Evolutionary conservation across 2,888 invertebrate species (phyloP).

Genomic region (Sthenelais limicola): DNA sequence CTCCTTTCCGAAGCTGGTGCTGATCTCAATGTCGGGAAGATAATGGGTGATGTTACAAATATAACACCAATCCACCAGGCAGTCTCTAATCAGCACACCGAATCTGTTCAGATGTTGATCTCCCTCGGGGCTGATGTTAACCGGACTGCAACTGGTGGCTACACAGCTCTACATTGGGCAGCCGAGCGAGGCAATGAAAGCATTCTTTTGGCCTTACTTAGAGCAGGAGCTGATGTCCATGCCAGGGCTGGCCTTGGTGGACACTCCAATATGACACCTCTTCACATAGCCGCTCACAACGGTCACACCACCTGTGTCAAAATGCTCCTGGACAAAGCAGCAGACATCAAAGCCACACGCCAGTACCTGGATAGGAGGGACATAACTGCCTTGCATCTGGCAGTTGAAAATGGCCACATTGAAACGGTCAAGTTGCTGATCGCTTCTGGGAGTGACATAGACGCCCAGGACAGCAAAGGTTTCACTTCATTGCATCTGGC

Average conservation of each 20-base stretch:
- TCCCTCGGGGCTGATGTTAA: slow-evolving; percentile 39
- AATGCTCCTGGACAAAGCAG: slow-evolving; percentile 45
- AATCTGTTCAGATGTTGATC: slow-evolving; percentile 49
- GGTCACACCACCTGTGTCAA: slow-evolving; percentile 46
- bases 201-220: slow-evolving; percentile 43
- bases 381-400: slow-evolving; percentile 49
- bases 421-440: slow-evolving; percentile 45
- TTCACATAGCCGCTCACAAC: slow-evolving; percentile 52
- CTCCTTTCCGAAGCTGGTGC: slow-evolving; percentile 45
- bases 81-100: slow-evolving; percentile 49
- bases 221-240: slow-evolving; percentile 44
- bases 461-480: slow-evolving; percentile 44
- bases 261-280: slow-evolving; percentile 48
- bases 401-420: slow-evolving; percentile 47
- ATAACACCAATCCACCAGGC: slow-evolving; percentile 53
- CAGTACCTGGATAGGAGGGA: slow-evolving; percentile 44
- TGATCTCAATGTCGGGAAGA: slow-evolving; percentile 51
- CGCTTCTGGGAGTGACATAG: slow-evolving; percentile 40
- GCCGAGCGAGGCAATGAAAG: slow-evolving; percentile 46
- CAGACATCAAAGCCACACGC: slow-evolving; percentile 48
- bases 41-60: slow-evolving; percentile 43
- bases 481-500: slow-evolving; percentile 51
- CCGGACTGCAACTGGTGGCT: slow-evolving; percentile 39
- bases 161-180: slow-evolving; percentile 50
- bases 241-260: slow-evolving; percentile 42